Conservation (phyloP, 2,888 invertebrate genomes). For the Pedicia rivosa region DNA sequence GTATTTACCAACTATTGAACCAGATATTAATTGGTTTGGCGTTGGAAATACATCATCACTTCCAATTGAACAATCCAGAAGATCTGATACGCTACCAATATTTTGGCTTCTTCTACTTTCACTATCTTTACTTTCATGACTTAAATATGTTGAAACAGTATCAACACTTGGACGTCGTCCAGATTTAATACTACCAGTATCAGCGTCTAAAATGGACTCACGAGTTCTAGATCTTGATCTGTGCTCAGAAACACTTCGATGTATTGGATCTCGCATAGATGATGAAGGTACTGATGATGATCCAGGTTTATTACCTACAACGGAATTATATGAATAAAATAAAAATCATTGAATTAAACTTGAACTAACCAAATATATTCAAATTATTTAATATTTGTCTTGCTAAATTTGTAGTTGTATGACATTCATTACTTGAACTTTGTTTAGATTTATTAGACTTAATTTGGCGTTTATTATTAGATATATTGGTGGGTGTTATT, state of each 20-base stretch:
- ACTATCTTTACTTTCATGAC: slow-evolving; percentile 66
- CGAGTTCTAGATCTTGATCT: slow-evolving; percentile 29
- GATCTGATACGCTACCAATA: slow-evolving; percentile 41
- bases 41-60: slow-evolving; percentile 52
- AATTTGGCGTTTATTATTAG: slow-evolving; percentile 12
- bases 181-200: slow-evolving; percentile 51
- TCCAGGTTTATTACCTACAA: too few relatives aligned
- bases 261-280: slow-evolving; percentile 18
- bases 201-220: slow-evolving; percentile 32
- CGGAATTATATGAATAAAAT: too few relatives aligned
- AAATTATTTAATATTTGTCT: slow-evolving; percentile 64
- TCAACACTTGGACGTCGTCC: slow-evolving; percentile 70
- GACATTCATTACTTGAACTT: slow-evolving; percentile 1
- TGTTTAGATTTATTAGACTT: slow-evolving; percentile 2
- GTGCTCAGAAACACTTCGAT: slow-evolving; percentile 24
- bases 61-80: slow-evolving; percentile 52
- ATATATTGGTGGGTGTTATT: too few relatives aligned
- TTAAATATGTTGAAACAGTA: slow-evolving; percentile 77
- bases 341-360: too few relatives aligned
- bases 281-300: slow-evolving; percentile 10
- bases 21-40: slow-evolving; percentile 21
- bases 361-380: slow-evolving; percentile 63
- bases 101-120: slow-evolving; percentile 33
- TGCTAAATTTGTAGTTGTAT: slow-evolving; percentile 42
- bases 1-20: slow-evolving; percentile 34